phyloP scores from a whole-genome alignment of 1,140 invertebrate species.

The Condylostylus longicornis region DNA sequence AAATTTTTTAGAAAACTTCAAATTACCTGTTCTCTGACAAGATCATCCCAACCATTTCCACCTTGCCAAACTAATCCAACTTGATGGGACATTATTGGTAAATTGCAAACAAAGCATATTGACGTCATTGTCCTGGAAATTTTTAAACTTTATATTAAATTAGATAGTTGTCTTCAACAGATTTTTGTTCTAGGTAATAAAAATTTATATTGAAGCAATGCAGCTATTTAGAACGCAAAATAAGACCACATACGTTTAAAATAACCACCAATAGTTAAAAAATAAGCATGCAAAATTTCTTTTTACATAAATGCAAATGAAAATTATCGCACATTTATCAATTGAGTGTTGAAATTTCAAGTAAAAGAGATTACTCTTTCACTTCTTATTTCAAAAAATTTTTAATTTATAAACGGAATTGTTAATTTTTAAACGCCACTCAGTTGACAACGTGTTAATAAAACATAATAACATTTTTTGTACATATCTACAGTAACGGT shows the following conservation, averaged over 20 bases:
- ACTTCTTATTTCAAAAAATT: too few relatives aligned
- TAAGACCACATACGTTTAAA: background rate
- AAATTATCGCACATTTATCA: too few relatives aligned
- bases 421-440: too few relatives aligned
- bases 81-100: constrained; percentile 84
- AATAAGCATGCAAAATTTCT: background rate
- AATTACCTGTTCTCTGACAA: constrained; percentile 56
- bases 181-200: constrained; percentile 3
- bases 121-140: constrained; percentile 73
- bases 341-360: too few relatives aligned
- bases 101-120: constrained; percentile 89
- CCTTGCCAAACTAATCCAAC: constrained; percentile 84
- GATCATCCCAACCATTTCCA: constrained; percentile 83
- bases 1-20: background rate
- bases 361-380: too few relatives aligned
- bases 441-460: too few relatives aligned
- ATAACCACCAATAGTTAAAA: background rate
- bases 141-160: constrained; percentile 2
- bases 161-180: constrained; percentile 2
- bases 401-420: too few relatives aligned
- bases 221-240: background rate
- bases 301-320: background rate
- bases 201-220: background rate
- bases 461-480: too few relatives aligned
- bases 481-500: too few relatives aligned